A percentile compares a stretch with the other conserved stretches of the same genome.
Evolutionary conservation across 1,140 invertebrate genomes (phyloP).

Genomic region (Trichogramma pretiosum): DNA sequence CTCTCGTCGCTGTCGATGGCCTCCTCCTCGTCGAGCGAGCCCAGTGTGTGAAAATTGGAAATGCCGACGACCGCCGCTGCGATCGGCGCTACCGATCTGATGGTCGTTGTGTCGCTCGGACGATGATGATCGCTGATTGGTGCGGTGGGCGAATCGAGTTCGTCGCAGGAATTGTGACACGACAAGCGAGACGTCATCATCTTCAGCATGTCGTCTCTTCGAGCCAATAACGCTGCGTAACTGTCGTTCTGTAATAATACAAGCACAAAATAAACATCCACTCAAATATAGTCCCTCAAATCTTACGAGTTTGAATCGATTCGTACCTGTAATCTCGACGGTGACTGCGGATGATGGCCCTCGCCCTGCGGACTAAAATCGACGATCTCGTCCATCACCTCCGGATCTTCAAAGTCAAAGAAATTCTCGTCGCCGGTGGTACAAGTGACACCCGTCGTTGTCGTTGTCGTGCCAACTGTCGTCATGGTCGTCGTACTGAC

Average conservation of each 20-base stretch:
- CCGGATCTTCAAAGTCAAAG: slow-evolving; percentile 39
- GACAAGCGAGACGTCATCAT: slow-evolving; percentile 1
- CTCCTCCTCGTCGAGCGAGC: slow-evolving; percentile 33
- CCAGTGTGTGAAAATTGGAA: slow-evolving; percentile 29
- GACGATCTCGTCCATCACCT: slow-evolving; percentile 42
- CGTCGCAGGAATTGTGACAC: slow-evolving; percentile 21
- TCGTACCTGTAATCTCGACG: slow-evolving; percentile 6
- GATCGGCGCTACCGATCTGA: neutral
- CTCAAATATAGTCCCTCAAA: no score
- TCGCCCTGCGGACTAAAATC: slow-evolving; percentile 42
- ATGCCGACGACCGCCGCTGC: neutral
- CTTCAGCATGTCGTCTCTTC: slow-evolving; percentile 19
- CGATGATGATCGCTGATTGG: slow-evolving; percentile 23
- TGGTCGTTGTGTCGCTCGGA: neutral
- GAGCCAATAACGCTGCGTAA: slow-evolving; percentile 10
- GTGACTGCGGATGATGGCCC: slow-evolving; percentile 15
- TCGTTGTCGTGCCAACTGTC: neutral
- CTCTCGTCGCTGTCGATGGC: slow-evolving; percentile 48
- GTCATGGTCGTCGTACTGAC: slow-evolving; percentile 15
- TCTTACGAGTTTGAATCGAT: no score
- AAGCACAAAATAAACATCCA: neutral
- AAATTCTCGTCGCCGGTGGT: slow-evolving; percentile 21
- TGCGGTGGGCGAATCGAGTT: slow-evolving; percentile 24
- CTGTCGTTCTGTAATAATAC: slow-evolving; percentile 6
- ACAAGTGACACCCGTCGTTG: neutral